Base-by-base conservation (phyloP, 2,113 vertebrate species). In the Mixornis gularis region DNA sequence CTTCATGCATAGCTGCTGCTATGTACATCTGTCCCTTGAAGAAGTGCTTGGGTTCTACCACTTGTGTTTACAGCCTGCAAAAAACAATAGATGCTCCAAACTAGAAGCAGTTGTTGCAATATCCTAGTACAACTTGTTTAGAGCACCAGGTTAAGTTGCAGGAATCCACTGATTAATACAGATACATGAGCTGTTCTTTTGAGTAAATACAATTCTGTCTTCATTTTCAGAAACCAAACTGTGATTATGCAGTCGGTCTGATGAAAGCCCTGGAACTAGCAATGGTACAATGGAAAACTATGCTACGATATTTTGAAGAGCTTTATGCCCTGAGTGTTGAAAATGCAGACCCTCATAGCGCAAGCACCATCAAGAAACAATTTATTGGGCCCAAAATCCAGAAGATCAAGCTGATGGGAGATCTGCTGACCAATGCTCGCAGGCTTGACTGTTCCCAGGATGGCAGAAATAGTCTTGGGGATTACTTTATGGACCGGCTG, bases 401-500 rank as follows among this genome's bases (percentile, higher is more conserved):
- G 72, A 97, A 97, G 69, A 95, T 98, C 94, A 98, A 98, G 92
- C 85, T 98, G 51, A 84, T 97, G 81, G 98, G 97, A 84, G 98
- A 98, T 95, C 97, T 98, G 8, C 79, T 98, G 77, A 98, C 97
- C 92, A 98, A 96, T 10, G 97, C 97, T 59, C 95, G 83, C n/a
- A 96, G 95, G 90, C 92, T 97, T 88, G 97, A 97, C 85, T 98
- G 98, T 53, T 96, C 94, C 65, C 86, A 64, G 22, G 96, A 98
- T 44, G 87, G 95, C 62, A 85, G 91, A 46, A 94, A 91, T 14
- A 95, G 97, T 82, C 97, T 98, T n/a, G 98, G 97, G 80, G 98
- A 98, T 94, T 98, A 98, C 79, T 96, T 98, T 27, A 96, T 98
- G 78, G 96, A 98, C 66, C 96, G 96, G 60, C 80, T 98, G 56